These are phyloP conservation scores for Xenentodon cancila DNA, from an alignment of 2,797 vertebrate genomes.

Conservation along the genomic window DNA sequence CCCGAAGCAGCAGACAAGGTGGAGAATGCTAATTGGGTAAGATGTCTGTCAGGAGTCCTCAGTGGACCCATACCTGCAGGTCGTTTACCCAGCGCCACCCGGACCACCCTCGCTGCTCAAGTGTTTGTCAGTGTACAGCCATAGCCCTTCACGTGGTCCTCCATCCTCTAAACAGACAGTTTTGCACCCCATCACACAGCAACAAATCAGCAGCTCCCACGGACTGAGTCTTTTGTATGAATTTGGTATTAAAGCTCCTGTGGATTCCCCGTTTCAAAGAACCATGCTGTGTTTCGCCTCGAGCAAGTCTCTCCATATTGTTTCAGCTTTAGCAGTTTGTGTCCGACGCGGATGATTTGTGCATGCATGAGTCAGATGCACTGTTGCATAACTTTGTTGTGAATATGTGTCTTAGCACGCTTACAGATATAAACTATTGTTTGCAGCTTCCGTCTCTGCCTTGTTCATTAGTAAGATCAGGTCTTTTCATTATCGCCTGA, in stretches of 20 bases:
- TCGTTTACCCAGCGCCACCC: slow-evolving; percentile 47
- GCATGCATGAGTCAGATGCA: too few relatives aligned
- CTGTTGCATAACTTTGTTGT: background rate
- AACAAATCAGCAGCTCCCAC: slow-evolving; percentile 22
- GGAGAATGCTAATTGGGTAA: slow-evolving; percentile 65
- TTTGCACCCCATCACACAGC: slow-evolving; percentile 30
- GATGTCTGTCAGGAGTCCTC: slow-evolving; percentile 69
- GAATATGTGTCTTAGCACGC: slow-evolving; percentile 1
- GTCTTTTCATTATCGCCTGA: slow-evolving; percentile 28
- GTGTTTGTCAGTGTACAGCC: slow-evolving; percentile 50
- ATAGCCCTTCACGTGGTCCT: slow-evolving; percentile 53
- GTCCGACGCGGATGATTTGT: slow-evolving; percentile 12
- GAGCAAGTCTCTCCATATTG: slow-evolving; percentile 38
- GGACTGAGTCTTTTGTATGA: slow-evolving; percentile 8
- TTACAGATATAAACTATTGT: slow-evolving; percentile 11
- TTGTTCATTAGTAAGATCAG: slow-evolving; percentile 27
- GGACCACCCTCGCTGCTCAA: slow-evolving; percentile 25
- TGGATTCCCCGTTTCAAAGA: slow-evolving; percentile 20
- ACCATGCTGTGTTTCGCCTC: slow-evolving; percentile 31
- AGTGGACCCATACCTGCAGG: slow-evolving; percentile 46
- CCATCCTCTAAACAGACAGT: slow-evolving; percentile 39
- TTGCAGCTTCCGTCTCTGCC: background rate
- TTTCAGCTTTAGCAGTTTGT: slow-evolving; percentile 15
- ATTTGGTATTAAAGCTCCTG: slow-evolving; percentile 32
- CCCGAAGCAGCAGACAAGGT: slow-evolving; percentile 54